Evolutionary conservation across 2,888 invertebrate genomes (phyloP).

Genomic region (Pristionchus entomophagus): DNA sequence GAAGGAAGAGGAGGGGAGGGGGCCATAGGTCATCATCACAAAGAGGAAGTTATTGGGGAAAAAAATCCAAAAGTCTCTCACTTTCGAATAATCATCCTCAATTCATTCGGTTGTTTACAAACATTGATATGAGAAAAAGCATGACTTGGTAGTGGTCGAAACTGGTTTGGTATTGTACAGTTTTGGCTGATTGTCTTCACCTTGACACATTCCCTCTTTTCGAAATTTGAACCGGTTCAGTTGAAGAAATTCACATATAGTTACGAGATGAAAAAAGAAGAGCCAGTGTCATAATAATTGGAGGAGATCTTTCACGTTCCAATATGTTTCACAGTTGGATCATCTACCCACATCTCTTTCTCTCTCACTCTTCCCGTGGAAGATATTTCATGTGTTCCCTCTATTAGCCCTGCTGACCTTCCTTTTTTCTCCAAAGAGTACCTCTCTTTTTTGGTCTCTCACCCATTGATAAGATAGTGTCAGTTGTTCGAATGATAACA

Average conservation of each 20-base stretch:
- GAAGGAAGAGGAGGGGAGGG: not conserved
- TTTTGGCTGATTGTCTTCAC: not conserved
- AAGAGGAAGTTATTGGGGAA: too few species aligned
- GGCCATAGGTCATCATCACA: not conserved
- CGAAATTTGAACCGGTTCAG: not conserved
- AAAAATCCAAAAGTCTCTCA: not conserved
- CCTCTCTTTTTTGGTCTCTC: not conserved
- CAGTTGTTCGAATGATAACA: not conserved
- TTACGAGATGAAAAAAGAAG: not conserved
- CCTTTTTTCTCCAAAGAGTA: too few species aligned
- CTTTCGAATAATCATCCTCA: too few species aligned
- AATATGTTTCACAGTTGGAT: conserved; percentile 6
- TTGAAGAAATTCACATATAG: not conserved
- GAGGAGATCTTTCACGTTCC: not conserved
- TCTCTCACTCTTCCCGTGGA: not conserved
- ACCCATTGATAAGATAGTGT: not conserved
- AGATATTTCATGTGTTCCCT: not conserved
- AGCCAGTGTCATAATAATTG: not conserved
- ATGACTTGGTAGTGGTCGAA: too few species aligned
- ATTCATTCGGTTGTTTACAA: not conserved
- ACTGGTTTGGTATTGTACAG: too few species aligned
- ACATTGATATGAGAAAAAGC: not conserved
- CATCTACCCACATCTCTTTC: not conserved
- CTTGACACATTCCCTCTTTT: not conserved
- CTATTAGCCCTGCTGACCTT: not conserved